Evolutionary conservation across 1,140 invertebrate genomes (phyloP).

Genomic region (Diabrotica undecimpunctata): DNA sequence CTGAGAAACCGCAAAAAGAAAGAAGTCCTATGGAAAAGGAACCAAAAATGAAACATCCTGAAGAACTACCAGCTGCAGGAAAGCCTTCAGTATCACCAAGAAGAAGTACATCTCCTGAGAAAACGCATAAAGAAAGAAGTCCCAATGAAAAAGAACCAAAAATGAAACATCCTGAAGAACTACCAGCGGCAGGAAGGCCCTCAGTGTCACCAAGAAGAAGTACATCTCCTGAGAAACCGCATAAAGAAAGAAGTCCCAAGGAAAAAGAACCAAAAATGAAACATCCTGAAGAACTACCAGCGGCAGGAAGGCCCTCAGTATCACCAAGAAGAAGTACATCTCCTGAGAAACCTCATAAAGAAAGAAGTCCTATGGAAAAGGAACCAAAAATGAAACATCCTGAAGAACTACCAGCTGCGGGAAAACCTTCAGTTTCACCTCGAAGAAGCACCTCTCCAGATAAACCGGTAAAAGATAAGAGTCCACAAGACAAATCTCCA

Average conservation of each 20-base stretch:
- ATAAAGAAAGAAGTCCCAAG: not conserved
- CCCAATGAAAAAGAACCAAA: not conserved
- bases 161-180: slow-evolving; percentile 11
- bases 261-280: not conserved
- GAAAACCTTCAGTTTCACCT: slow-evolving; percentile 3
- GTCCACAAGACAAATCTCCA: not conserved
- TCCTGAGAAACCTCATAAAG: not conserved
- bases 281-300: slow-evolving; percentile 4
- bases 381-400: slow-evolving; percentile 5
- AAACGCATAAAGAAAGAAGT: not conserved
- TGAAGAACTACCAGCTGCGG: slow-evolving; percentile 12
- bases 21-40: slow-evolving; percentile 49
- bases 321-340: not conserved
- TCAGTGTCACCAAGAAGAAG: not conserved
- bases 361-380: not conserved
- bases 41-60: slow-evolving; percentile 16
- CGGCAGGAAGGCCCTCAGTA: slow-evolving; percentile 3
- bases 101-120: not conserved
- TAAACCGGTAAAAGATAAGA: not conserved
- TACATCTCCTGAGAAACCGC: not conserved
- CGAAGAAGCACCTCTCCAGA: not conserved
- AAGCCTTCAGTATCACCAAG: not conserved
- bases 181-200: slow-evolving; percentile 14
- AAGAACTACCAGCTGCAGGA: slow-evolving; percentile 10
- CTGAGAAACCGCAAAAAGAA: not conserved